phyloP scores from a whole-genome alignment of 2,888 invertebrate genomes.

The Nomada lathburiana region DNA sequence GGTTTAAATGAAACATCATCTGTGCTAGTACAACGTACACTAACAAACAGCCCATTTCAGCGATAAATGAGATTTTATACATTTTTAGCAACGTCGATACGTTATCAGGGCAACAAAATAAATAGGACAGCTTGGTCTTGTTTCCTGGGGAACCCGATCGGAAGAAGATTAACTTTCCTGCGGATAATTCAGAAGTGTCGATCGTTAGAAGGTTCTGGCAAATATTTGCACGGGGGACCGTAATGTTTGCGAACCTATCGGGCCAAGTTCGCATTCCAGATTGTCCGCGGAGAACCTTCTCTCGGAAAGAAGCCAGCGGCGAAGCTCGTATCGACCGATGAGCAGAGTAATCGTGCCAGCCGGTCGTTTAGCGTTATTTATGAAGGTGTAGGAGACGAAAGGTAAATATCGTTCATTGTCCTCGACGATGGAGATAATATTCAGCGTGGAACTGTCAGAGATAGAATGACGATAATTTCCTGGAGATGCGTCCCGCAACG shows the following conservation, averaged over 20 bases:
- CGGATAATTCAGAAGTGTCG: slow-evolving; percentile 44
- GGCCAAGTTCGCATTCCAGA: slow-evolving; percentile 16
- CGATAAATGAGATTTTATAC: too few relatives aligned
- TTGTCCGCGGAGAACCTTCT: not conserved
- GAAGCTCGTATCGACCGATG: slow-evolving; percentile 20
- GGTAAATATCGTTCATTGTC: slow-evolving; percentile 36
- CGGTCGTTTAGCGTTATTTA: slow-evolving; percentile 39
- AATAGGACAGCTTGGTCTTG: not conserved
- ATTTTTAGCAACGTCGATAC: too few relatives aligned
- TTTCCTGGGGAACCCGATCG: slow-evolving; percentile 8
- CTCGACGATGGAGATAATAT: not conserved
- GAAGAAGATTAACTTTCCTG: slow-evolving; percentile 22
- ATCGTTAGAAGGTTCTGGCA: slow-evolving; percentile 4
- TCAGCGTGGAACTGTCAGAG: not conserved
- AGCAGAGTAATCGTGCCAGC: slow-evolving; percentile 21
- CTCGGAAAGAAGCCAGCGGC: slow-evolving; percentile 1
- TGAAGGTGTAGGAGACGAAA: not conserved
- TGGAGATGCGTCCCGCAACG: not conserved
- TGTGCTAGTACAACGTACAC: too few relatives aligned
- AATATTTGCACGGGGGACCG: slow-evolving; percentile 48
- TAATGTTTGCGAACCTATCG: slow-evolving; percentile 51
- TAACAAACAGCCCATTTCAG: too few relatives aligned
- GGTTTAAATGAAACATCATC: too few relatives aligned
- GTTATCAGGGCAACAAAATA: not conserved
- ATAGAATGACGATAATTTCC: slow-evolving; percentile 16